These are phyloP conservation scores for Apotomis betuletana DNA, from an alignment of 2,888 invertebrate species.

Conservation along the genomic window DNA sequence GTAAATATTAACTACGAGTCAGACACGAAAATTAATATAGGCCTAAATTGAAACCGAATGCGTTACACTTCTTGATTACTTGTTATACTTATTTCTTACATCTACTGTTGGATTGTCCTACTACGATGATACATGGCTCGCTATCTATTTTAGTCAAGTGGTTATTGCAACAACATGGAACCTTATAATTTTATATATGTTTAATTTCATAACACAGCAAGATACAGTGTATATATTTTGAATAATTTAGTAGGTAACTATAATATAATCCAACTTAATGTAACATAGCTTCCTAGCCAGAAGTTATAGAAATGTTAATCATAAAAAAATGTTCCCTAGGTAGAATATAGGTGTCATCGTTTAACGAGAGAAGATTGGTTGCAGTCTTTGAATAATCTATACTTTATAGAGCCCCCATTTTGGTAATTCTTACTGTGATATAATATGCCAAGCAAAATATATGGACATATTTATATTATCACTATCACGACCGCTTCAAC, in stretches of 20 bases:
- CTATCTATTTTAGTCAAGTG: too few relatives aligned
- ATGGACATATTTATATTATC: background rate
- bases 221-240: too few relatives aligned
- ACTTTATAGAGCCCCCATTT: background rate
- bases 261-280: too few relatives aligned
- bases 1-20: background rate
- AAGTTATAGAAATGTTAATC: background rate
- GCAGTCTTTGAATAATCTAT: background rate
- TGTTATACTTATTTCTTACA: background rate
- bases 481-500: background rate
- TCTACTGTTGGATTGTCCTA: background rate
- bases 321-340: background rate
- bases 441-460: background rate
- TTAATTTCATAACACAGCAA: too few relatives aligned
- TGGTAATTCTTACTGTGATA: background rate
- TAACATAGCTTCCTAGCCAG: too few relatives aligned
- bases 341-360: background rate
- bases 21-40: constrained; percentile 1
- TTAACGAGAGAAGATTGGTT: background rate
- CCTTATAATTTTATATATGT: too few relatives aligned
- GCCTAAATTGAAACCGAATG: background rate
- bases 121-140: background rate
- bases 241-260: too few relatives aligned
- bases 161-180: too few relatives aligned
- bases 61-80: background rate